Base-by-base conservation (phyloP, 2,888 invertebrate genomes). In the Podotricha telesiphe region DNA sequence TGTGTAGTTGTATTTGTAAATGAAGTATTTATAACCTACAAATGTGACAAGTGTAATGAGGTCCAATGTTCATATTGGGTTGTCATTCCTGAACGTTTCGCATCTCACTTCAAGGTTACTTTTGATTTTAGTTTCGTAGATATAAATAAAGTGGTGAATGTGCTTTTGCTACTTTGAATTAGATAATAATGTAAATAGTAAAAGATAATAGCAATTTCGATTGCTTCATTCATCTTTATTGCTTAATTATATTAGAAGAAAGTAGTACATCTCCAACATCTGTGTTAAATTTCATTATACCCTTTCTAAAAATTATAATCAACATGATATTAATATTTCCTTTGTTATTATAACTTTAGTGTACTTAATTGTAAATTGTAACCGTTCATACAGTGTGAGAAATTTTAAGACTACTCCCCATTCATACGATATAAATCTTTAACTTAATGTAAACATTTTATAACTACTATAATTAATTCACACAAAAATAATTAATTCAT, bases 51-150 rank as follows among this genome's bases (percentile, higher is more conserved):
- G 72, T 76, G 73, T 81, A 78, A 76, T 78, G 80, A 84, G 87
- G 89, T 91, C 87, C 89, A 90, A 91, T 86, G 87, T 88, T 88
- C 90, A 88, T 74, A 79, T 79, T 78, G 75, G 81, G 82, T 77
- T 86, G 85, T 84, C 86, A 84, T 80, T 86, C 80, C 76, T 80
- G 75, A 78, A 77, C 78, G 80, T 81, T 83, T 81, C 81, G 77
- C 78, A 79, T 80, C 76, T 74, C 74, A 80, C 77, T 82, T 85
- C 86, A 87, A 88, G 86, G 88, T 85, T 86, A 82, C 71, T 37
- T 50, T 61, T 67, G 13, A 37, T 17, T 48, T n/a, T 50, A 7
- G 20, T 70, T 42, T 61, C n/a, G 37, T 55, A 65, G 58, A 17
- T 40, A 37, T 11, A 55, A 55, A 55, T 28, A 34, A 34, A 55